Percentiles rank a stretch among this genome's conserved stretches.
phyloP scores from a whole-genome alignment of 2,113 vertebrate genomes.

The Apeltes quadracus region DNA sequence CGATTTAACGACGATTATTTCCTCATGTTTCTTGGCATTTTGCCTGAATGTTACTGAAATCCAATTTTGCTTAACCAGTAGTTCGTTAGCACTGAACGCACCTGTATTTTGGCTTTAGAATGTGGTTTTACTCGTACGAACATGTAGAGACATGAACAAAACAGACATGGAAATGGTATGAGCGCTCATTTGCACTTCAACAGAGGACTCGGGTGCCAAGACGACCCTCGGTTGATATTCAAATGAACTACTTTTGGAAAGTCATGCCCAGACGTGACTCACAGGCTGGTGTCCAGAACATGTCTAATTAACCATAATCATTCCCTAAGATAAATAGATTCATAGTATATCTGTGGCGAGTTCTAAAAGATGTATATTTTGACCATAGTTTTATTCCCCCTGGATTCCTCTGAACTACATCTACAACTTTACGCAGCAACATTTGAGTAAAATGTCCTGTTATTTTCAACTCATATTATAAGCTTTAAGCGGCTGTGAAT shows the following conservation, averaged over 20 bases:
- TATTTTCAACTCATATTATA: not conserved
- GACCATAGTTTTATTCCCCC: not conserved
- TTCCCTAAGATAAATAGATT: not conserved
- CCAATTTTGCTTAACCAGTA: slow-evolving; percentile 2
- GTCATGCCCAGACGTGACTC: slow-evolving; percentile 38
- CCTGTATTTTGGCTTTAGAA: slow-evolving; percentile 9
- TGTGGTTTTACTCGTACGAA: slow-evolving; percentile 28
- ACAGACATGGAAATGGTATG: slow-evolving; percentile 11
- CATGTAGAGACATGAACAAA: slow-evolving; percentile 48
- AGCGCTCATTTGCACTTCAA: not conserved
- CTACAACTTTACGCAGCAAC: not conserved
- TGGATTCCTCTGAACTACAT: not conserved
- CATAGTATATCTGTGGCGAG: not conserved
- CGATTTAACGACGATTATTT: not conserved
- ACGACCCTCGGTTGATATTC: slow-evolving; percentile 53
- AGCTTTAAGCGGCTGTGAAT: slow-evolving; percentile 22
- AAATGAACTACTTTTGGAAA: slow-evolving; percentile 43
- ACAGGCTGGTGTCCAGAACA: slow-evolving; percentile 28
- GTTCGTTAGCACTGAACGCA: not conserved
- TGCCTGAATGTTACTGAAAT: not conserved
- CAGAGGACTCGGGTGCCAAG: slow-evolving; percentile 20
- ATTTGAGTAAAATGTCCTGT: not conserved
- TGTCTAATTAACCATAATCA: slow-evolving; percentile 8
- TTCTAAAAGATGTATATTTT: not conserved
- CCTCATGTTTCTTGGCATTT: not conserved